Evolutionary conservation across 1,140 invertebrate species (phyloP).

Genomic region (Pentalonia nigronervosa): DNA sequence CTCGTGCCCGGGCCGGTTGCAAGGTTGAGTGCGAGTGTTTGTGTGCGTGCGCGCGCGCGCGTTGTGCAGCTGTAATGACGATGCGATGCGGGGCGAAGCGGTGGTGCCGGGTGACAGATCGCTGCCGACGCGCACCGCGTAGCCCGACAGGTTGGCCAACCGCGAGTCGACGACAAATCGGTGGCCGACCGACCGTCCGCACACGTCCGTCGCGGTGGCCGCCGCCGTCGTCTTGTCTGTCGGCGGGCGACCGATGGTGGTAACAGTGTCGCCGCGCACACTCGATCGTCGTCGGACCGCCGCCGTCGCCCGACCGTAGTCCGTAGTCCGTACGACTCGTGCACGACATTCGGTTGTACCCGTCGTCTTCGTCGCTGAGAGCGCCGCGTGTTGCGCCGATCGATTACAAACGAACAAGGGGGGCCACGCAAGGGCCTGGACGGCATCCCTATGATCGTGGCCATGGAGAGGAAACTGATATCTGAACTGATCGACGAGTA

Average conservation of each 20-base stretch:
- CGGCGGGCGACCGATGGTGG: conserved; percentile 33
- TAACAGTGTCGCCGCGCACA: conserved; percentile 32
- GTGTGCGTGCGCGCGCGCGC: too few relatives aligned
- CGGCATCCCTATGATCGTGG: conserved; percentile 7
- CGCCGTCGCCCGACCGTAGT: background rate
- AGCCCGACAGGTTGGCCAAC: conserved; percentile 41
- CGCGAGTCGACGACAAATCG: conserved; percentile 34
- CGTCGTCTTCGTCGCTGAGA: background rate
- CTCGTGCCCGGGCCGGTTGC: background rate
- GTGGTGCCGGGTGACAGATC: background rate
- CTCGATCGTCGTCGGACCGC: background rate
- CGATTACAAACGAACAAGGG: background rate
- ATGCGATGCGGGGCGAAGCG: too few relatives aligned
- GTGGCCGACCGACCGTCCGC: conserved; percentile 37
- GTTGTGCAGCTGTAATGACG: background rate
- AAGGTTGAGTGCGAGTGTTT: background rate
- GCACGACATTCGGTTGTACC: background rate
- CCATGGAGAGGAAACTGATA: conserved; percentile 51
- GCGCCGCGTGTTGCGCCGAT: background rate
- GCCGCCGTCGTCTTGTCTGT: background rate
- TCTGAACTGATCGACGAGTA: conserved; percentile 49
- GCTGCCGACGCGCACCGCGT: background rate
- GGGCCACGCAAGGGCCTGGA: background rate
- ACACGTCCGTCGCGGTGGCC: background rate
- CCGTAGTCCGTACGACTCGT: conserved; percentile 18